Evolutionary conservation across 2,797 vertebrate genomes (phyloP).

Genomic region (Amblyraja radiata): DNA sequence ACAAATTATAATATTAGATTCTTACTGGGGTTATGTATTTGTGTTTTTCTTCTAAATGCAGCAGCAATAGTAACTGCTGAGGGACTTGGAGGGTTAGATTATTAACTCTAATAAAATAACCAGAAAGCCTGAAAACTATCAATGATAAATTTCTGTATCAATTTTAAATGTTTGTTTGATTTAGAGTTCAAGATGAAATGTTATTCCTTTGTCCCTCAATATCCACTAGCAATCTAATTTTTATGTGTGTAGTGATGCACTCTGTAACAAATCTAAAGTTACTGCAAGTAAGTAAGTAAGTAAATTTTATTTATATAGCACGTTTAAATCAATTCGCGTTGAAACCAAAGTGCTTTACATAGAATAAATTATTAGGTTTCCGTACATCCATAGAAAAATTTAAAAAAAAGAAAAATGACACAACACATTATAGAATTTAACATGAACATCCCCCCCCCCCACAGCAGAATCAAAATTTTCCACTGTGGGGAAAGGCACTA

Average conservation of each 20-base stretch:
- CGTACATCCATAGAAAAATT: too few relatives aligned
- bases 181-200: neutral
- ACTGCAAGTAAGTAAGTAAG: neutral
- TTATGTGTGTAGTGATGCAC: neutral
- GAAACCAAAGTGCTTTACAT: too few relatives aligned
- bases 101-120: neutral
- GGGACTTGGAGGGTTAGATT: neutral
- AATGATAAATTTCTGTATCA: neutral
- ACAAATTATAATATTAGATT: neutral
- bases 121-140: neutral
- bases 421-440: too few relatives aligned
- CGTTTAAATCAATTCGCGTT: too few relatives aligned
- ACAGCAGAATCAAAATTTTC: too few relatives aligned
- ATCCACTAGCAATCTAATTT: neutral
- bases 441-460: too few relatives aligned
- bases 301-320: too few relatives aligned
- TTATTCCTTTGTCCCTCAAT: neutral
- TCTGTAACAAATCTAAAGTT: neutral
- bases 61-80: neutral
- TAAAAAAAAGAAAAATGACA: too few relatives aligned
- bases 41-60: neutral
- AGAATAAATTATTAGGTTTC: too few relatives aligned
- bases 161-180: neutral
- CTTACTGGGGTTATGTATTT: neutral
- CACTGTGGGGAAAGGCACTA: too few relatives aligned